Base-by-base conservation (phyloP, 2,797 vertebrate species). In the Clarias platycephalus region DNA sequence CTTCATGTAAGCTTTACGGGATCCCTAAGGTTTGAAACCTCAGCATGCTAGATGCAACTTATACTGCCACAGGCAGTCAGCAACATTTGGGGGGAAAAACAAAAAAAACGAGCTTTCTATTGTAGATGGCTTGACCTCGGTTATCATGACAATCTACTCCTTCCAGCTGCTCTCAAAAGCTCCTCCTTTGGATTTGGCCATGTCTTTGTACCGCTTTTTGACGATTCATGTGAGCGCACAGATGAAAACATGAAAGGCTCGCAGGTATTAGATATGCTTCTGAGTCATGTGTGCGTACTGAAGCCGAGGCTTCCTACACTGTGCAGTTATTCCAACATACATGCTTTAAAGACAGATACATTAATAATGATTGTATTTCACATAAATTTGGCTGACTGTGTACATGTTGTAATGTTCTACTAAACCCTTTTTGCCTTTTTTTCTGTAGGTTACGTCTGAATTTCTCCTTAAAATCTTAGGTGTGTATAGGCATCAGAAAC, bases 401-500 rank as follows among this genome's bases (percentile, higher is more conserved):
- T 13, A 5, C 18, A n/a, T 34, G 4, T 24, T 24, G 28, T 58
- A 60, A 58, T 31, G 8, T 31, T 16, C 13, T 34, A 15, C 22
- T 5, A 37, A 62, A 16, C 22, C 13, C 5, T 62, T 40, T 62
- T 0, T 62, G 13, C 2, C 3, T 70, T 31, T 66, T 76, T 24
- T 67, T 40, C 62, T 49, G 31, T 82, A 82, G 71, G 26, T 7
- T 3, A 16, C 49, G 10, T 9, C 24, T 40, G 71, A n/a, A 80
- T n/a, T n/a, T 63, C 77, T 67, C 34, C 20, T 70, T 62, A 62
- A 67, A 80, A 71, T 70, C 81, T 24, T 83, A 85, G 84, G 58
- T 74, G 40, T 79, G 57, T 77, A 81, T 55, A 76, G 67, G 81
- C 83, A 80, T 81, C 77, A 70, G 82, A 82, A 85, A 64, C 28